Base-by-base conservation (phyloP, 2,797 vertebrate genomes). In the Microhierax caerulescens region DNA sequence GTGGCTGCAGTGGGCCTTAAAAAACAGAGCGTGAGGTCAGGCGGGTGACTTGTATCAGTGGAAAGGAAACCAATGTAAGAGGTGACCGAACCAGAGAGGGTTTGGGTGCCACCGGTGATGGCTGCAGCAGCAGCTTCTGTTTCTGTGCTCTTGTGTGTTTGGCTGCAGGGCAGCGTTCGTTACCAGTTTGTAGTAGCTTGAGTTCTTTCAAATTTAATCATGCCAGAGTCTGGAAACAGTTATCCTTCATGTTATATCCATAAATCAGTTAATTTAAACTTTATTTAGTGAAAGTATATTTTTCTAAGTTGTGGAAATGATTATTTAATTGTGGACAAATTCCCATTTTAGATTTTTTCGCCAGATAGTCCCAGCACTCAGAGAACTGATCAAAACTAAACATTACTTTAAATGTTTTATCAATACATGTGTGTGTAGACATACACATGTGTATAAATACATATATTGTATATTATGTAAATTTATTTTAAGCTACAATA, bases 401-500 rank as follows among this genome's bases (percentile, higher is more conserved):
- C 76, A 93, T 95, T 97, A 97, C 97, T 97, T 98, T 96, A 97
- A 98, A 97, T 93, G 45, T 86, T 96, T 39, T 93, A 91, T 97
- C 91, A 80, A 37, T 94, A 89, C 97, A 84, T 94, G 97, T 98
- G 98, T 98, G 96, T 97, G 96, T 96, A 96, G 97, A 98, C 97
- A 97, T 97, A 97, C 97, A 97, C 91, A 57, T 88, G 93, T 97
- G 96, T 97, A 97, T 84, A 97, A 88, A 96, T 98, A 98, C 97
- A 96, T 98, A 98, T 98, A 98, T 94, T 98, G 97, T 98, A 98
- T 98, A 98, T 97, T 98, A 93, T 97, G 97, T 98, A 97, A 98
- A 98, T 98, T 98, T 98, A 97, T 98, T 98, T 98, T 98, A 98
- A 97, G 96, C 97, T 97, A 97, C 97, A 96, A 83, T 96, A 98